phyloP scores from a whole-genome alignment of 2,113 vertebrate genomes.

The Xenopus tropicalis region UCB_Xtro_10.0 CM004443.2:58657501-58658000 shows the following conservation, averaged over 20 bases:
- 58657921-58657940: not conserved
- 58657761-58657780: slow-evolving; percentile 32
- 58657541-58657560: too few relatives aligned
- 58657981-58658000: too few relatives aligned
- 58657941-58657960: too few relatives aligned
- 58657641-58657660: not conserved
- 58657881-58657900: not conserved
- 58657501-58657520: too few relatives aligned
- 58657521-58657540: too few relatives aligned
- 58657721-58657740: slow-evolving; percentile 27
- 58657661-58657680: not conserved
- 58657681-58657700: not conserved
- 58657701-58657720: not conserved
- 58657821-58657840: slow-evolving; percentile 8
- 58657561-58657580: not conserved
- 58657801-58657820: slow-evolving; percentile 12
- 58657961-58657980: too few relatives aligned
- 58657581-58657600: slow-evolving; percentile 2
- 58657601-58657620: not conserved
- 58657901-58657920: not conserved
- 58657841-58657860: slow-evolving; percentile 43
- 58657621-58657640: not conserved
- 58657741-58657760: slow-evolving; percentile 13
- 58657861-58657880: slow-evolving; percentile 1
- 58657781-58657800: slow-evolving; percentile 27